phyloP scores from a whole-genome alignment of 2,113 vertebrate species.

The Myiozetetes cayanensis region DNA sequence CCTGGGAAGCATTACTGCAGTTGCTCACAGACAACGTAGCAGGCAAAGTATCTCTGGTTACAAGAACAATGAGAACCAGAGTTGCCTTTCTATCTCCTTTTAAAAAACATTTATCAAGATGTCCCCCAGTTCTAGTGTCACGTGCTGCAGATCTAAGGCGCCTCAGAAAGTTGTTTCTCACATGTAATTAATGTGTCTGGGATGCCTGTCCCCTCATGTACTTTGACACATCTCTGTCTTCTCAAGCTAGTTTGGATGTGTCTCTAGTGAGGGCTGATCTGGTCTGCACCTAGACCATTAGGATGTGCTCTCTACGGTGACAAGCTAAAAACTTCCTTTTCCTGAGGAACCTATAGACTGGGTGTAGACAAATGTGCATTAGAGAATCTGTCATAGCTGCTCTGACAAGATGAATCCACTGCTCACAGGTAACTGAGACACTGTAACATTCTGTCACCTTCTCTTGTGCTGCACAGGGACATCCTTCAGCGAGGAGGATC shows the following conservation, averaged over 20 bases:
- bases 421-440: background rate
- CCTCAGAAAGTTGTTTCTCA: background rate
- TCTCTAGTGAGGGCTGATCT: background rate
- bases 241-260: background rate
- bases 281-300: background rate
- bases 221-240: background rate
- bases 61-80: background rate
- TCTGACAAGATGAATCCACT: background rate
- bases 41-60: background rate
- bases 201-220: background rate
- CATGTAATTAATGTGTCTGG: background rate
- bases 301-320: background rate
- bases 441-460: background rate
- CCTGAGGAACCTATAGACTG: background rate
- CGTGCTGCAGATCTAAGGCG: background rate
- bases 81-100: background rate
- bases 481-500: slow-evolving; percentile 83
- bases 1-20: background rate
- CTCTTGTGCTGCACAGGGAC: slow-evolving; percentile 76
- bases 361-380: background rate
- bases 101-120: background rate
- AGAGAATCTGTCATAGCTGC: background rate
- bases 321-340: background rate
- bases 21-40: background rate
- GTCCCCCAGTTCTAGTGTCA: background rate